phyloP scores from a whole-genome alignment of 2,888 invertebrate species.

The Yponomeuta evonymella region DNA sequence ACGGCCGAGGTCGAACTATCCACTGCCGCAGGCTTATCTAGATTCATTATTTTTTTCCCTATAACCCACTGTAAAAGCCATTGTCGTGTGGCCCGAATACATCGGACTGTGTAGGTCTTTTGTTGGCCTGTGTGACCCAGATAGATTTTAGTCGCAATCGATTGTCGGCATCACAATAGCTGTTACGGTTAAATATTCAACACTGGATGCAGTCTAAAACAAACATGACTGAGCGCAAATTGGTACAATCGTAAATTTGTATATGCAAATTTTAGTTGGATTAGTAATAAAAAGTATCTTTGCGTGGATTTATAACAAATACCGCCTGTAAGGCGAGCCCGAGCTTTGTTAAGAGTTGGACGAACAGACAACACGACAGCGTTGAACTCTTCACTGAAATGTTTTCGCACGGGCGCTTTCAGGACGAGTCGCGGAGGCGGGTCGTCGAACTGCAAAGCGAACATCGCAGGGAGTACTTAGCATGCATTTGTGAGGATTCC shows the following conservation, averaged over 20 bases:
- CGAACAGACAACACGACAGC: not conserved
- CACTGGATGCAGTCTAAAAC: conserved; percentile 7
- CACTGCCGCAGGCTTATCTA: conserved; percentile 68
- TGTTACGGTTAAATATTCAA: conserved; percentile 11
- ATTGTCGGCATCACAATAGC: conserved; percentile 45
- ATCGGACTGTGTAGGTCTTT: conserved; percentile 40
- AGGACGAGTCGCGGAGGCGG: conserved; percentile 52
- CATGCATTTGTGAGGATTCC: conserved; percentile 72
- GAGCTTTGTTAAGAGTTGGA: not conserved
- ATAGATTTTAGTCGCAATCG: conserved; percentile 55
- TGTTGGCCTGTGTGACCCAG: conserved; percentile 62
- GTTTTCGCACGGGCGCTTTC: conserved; percentile 33
- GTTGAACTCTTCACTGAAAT: not conserved
- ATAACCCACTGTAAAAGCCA: conserved; percentile 43
- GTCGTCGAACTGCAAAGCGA: conserved; percentile 72
- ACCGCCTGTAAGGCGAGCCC: not conserved
- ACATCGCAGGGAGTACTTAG: conserved; percentile 57
- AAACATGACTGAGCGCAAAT: conserved; percentile 3
- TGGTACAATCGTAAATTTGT: not conserved
- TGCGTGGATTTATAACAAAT: not conserved
- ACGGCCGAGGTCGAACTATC: conserved; percentile 71
- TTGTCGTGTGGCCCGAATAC: conserved; percentile 55
- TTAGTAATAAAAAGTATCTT: not conserved
- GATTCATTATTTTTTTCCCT: conserved; percentile 60
- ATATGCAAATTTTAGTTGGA: not conserved